phyloP scores from a whole-genome alignment of 2,113 vertebrate genomes.

The Toxotes chatareus region DNA sequence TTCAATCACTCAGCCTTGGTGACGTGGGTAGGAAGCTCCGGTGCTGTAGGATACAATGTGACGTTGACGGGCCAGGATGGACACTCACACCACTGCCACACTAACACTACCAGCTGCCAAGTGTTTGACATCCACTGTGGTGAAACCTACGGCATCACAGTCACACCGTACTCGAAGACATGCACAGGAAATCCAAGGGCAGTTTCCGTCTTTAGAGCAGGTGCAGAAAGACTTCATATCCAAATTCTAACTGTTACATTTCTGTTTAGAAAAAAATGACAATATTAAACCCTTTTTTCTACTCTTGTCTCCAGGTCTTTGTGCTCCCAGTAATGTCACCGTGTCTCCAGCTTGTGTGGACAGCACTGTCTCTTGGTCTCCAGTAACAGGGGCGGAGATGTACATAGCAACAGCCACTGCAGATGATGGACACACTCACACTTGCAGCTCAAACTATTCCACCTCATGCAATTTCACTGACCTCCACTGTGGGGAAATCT shows the following conservation, averaged over 20 bases:
- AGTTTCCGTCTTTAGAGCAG: constrained; percentile 63
- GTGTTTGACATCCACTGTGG: constrained; percentile 72
- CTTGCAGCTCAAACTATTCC: constrained; percentile 63
- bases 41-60: constrained; percentile 68
- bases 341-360: constrained; percentile 54
- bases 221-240: constrained; percentile 25
- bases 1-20: constrained; percentile 62
- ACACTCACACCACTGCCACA: constrained; percentile 53
- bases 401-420: constrained; percentile 70
- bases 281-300: constrained; percentile 5
- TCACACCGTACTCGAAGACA: constrained; percentile 63
- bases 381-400: constrained; percentile 61
- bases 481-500: constrained; percentile 73
- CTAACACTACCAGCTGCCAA: constrained; percentile 53
- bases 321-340: constrained; percentile 60
- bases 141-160: constrained; percentile 68
- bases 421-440: constrained; percentile 65
- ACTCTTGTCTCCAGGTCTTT: constrained; percentile 58
- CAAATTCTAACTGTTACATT: neutral
- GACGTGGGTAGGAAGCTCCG: constrained; percentile 64
- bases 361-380: constrained; percentile 71
- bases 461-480: constrained; percentile 69
- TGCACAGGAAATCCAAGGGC: constrained; percentile 67
- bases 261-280: neutral
- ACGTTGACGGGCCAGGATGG: constrained; percentile 39